Evolutionary conservation across 1,140 invertebrate species (phyloP), one percentile per base, ranked within the genome.

Genomic region (Aphis craccivora): DNA sequence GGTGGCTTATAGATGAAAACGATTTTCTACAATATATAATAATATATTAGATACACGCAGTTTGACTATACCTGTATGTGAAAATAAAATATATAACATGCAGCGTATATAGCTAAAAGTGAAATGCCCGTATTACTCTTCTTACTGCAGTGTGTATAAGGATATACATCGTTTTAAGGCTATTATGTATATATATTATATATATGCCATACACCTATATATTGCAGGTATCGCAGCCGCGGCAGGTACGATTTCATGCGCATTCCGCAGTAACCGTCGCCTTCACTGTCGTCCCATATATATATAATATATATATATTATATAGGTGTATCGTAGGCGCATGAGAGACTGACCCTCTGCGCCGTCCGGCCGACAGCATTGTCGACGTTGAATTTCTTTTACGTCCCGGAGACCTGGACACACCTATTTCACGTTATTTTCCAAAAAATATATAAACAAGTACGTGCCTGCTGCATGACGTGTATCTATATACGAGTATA

Each of bases 1-100:
- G 86, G n/a, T 88, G 86, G 45, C 45, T 88, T 51, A 84, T 84
- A 45, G 11, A 86, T 11, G 81, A 84, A 84, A 84, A 84, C 37
- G 22, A 84, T 84, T 84, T 84, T 84, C 81, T 84, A 84, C 37
- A 23, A 7, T 14, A 83, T 7, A 37, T 6, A 8, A 5, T 1
- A 20, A 48, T 1, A 48, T 48, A 18, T 48, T n/a, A n/a, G n/a
- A 48, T 53, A 53, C 0, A n/a, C 30, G 30, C 60, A n/a, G 30
- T n/a, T 18, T 37, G 76, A 37, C 35, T 22, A 40, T 40, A 37
- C 18, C n/a, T 83, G 8, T 67, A 81, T 81, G 35, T 45, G 45
- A 45, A 45, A 45, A 45, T 45, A 43, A 40, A 67, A 30, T 4
- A 67, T 14, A n/a, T n/a, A n/a, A 60, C 25, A 43, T 76, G 67